Base-by-base conservation (phyloP, 2,113 vertebrate genomes). In the Dunckerocampus dactyliophorus region DNA sequence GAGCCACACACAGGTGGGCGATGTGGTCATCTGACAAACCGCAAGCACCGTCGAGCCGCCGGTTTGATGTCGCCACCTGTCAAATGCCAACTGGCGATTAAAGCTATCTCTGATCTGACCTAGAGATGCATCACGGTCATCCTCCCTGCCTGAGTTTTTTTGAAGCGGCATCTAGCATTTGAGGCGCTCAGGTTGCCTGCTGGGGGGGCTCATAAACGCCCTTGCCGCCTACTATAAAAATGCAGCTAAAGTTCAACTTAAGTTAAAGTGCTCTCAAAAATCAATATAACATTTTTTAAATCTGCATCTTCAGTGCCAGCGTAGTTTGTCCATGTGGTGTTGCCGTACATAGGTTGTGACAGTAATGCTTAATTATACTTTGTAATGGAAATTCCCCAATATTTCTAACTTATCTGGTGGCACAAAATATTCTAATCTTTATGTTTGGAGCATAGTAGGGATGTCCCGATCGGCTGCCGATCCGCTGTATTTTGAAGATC, bases 21-120 rank as follows among this genome's bases (percentile, higher is more conserved):
- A 70, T 53, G 71, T 28, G 76, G 74, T 77, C 77, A 31, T 50
- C 55, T 21, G 20, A 56, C 34, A 46, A 72, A 75, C 62, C 56
- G 54, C 56, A 52, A 21, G 45, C 59, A 67, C 67, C 59, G 62
- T 62, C 70, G 64, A 57, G 46, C 55, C 59, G 51, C 59, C 65
- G 16, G 59, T 61, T 49, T 72, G 71, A 65, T 66, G 62, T 46
- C 34, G 46, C 34, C 58, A 48, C 65, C 65, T n/a, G 56, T 54
- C 59, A 65, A 63, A 47, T 37, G 53, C 64, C 67, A 57, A 31
- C 52, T 7, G 51, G 31, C 4, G 53, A 79, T 63, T 55, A 60
- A 63, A 65, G 17, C 15, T 39, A 28, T 68, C 69, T 81, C 34
- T 50, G 54, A 56, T 61, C 53, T 19, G 51, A 53, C 58, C 57